Evolutionary conservation across 2,797 vertebrate species (phyloP), one percentile per base, ranked within the genome.

Genomic region (Xiphophorus birchmanni): DNA sequence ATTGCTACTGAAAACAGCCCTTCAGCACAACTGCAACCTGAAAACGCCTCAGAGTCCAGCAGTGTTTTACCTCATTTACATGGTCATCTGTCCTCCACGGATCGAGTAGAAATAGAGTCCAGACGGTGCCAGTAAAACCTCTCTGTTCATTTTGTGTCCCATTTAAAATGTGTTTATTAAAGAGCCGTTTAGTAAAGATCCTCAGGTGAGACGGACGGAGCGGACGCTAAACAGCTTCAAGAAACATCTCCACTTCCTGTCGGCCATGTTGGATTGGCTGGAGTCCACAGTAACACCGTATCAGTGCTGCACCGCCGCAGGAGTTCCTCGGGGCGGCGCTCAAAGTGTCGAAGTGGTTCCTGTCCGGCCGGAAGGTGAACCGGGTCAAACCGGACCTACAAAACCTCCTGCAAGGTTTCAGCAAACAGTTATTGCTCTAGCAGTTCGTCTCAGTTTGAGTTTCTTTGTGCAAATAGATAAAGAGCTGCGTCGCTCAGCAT

Each of bases 1-100:
- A 96, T 96, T 96, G 96, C 96, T 96, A 95, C 93, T 93, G 93
- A 94, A 96, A 95, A 94, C 94, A 96, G 96, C 95, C 96, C 96
- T 96, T 96, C 95, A 94, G 93, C 93, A 93, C 90, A 94, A 93
- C 91, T 92, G 93, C 94, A 90, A 91, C 93, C 91, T 92, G 93
- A 93, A 93, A 85, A 86, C 82, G 84, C 85, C 89, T 91, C 82
- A 88, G 80, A 87, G 88, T 90, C 88, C 92, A 88, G 90, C 92
- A 86, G 89, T 90, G 87, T 89, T 86, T 65, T 65, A 82, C 80
- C 86, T 86, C 86, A 63, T 88, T 84, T 81, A 82, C 80, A 83
- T 80, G 79, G n/a, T 88, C 82, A 76, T 83, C 86, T 88, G 80
- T 82, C 88, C 86, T 82, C 86, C 82, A 81, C 79, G 89, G 88